A percentile compares a stretch with the other conserved stretches of the same genome.
These are phyloP conservation scores for Ecdyonurus torrentis DNA, from an alignment of 2,888 invertebrate genomes.

Conservation along the genomic window DNA sequence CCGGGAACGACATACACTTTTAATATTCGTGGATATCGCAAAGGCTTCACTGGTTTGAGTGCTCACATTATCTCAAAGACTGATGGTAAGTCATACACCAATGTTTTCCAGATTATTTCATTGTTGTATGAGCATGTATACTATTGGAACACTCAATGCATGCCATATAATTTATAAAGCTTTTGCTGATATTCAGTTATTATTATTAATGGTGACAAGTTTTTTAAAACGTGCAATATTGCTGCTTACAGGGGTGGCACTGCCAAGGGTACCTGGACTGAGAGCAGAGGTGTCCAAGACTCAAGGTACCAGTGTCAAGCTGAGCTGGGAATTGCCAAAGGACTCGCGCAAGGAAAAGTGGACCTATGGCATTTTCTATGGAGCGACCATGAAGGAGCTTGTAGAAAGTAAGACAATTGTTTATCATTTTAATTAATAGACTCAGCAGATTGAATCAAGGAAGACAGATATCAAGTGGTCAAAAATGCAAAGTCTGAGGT, in stretches of 20 bases:
- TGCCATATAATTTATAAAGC: too few species aligned
- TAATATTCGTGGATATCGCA: constrained; percentile 43
- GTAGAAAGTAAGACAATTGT: constrained; percentile 33
- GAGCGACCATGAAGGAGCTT: constrained; percentile 36
- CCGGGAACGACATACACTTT: constrained; percentile 37
- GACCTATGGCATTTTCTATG: constrained; percentile 58
- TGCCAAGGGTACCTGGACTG: constrained; percentile 32
- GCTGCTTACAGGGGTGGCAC: constrained; percentile 27
- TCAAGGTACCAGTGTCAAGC: constrained; percentile 40
- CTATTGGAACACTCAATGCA: too few species aligned
- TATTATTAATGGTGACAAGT: too few species aligned
- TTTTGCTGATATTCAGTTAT: too few species aligned
- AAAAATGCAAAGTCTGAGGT: neutral
- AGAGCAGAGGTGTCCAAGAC: constrained; percentile 34
- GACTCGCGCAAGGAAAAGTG: constrained; percentile 36
- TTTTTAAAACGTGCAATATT: too few species aligned
- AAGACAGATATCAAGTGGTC: too few species aligned
- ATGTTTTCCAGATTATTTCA: too few species aligned
- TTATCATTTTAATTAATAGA: neutral
- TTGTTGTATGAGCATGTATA: too few species aligned
- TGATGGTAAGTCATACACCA: constrained; percentile 9
- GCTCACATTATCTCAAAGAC: constrained; percentile 10
- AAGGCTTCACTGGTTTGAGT: constrained; percentile 31
- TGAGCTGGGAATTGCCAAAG: constrained; percentile 48
- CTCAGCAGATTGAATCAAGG: neutral